Conservation (phyloP, 2,888 invertebrate species). For the Serrognathus titanus region DNA sequence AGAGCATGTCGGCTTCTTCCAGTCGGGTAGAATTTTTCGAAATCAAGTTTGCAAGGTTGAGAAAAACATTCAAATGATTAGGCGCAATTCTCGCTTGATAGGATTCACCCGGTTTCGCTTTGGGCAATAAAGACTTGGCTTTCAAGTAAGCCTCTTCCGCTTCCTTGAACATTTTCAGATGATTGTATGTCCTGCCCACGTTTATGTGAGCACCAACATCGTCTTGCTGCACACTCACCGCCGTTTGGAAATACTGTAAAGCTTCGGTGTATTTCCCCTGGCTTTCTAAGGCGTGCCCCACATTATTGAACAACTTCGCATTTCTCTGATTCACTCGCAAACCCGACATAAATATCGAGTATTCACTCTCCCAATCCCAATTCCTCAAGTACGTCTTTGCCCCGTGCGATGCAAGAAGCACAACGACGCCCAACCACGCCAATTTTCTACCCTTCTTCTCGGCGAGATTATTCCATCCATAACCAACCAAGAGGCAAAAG, state of each 20-base stretch:
- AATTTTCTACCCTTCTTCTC: conserved; percentile 64
- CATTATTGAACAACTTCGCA: conserved; percentile 96
- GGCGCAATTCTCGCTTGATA: conserved; percentile 96
- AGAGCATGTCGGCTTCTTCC: conserved; percentile 91
- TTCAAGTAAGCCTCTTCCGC: conserved; percentile 90
- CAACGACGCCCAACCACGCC: conserved; percentile 61
- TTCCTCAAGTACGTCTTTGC: conserved; percentile 85
- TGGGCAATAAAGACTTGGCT: conserved; percentile 85
- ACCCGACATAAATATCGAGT: conserved; percentile 91
- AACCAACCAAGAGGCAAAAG: conserved; percentile 87
- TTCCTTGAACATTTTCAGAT: conserved; percentile 80
- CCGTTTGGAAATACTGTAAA: conserved; percentile 85
- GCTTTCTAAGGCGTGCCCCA: conserved; percentile 91
- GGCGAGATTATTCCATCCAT: conserved; percentile 72
- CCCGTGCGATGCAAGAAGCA: conserved; percentile 72
- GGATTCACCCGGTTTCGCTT: conserved; percentile 88
- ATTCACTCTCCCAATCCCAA: conserved; percentile 91
- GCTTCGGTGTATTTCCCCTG: conserved; percentile 71
- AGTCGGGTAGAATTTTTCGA: conserved; percentile 87
- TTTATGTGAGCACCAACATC: conserved; percentile 97
- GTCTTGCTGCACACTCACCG: conserved; percentile 89
- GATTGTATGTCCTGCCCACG: conserved; percentile 92
- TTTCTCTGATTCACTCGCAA: conserved; percentile 82
- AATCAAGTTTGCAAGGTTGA: conserved; percentile 91
- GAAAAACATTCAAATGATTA: conserved; percentile 92